Base-by-base conservation (phyloP, 2,888 invertebrate genomes). In the Aethes cnicana region DNA sequence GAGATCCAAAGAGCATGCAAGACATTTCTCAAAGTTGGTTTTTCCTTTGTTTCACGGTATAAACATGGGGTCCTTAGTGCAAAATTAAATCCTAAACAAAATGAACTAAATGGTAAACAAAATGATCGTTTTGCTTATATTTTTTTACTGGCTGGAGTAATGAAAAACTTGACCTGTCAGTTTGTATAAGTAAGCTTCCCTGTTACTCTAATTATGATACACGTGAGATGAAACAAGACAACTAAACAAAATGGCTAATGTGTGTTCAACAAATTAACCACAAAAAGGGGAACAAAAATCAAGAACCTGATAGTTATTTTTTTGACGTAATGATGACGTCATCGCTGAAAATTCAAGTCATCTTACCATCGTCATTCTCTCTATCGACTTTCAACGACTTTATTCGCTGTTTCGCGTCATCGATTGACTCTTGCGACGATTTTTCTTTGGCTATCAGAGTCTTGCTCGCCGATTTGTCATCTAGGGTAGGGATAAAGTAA, bases 321-420 rank as follows among this genome's bases (percentile, higher is more conserved):
- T 6, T 12, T 4, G 6, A 23, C 42, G 48, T 50, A 39, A 56
- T n/a, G 39, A 50, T 53, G 33, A 49, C 18, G 26, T 9, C 36
- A 23, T 39, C 37, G 30, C 17, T 32, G 21, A 12, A 43, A 48
- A 54, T 20, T 61, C 53, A 58, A 58, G 53, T 67, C 82, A 12
- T 35, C 62, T 89, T 88, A 89, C 89, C 89, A 58, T 89, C 87
- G 17, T 88, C 86, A 46, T 87, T 86, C 32, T 86, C 87, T 68
- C 81, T 78, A 75, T 85, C 89, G 53, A 86, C 82, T 81, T 86
- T 89, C 56, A 89, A 77, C 2, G 88, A 87, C 48, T 86, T 84
- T 66, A 89, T 88, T 65, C 84, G 67, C 68, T 81, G 72, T 78
- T 88, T 89, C 63, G 66, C 88, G 58, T 88, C 88, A 37, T 85